Conservation (phyloP, 2,888 invertebrate species). For the Dicranocentrus wangi region DNA sequence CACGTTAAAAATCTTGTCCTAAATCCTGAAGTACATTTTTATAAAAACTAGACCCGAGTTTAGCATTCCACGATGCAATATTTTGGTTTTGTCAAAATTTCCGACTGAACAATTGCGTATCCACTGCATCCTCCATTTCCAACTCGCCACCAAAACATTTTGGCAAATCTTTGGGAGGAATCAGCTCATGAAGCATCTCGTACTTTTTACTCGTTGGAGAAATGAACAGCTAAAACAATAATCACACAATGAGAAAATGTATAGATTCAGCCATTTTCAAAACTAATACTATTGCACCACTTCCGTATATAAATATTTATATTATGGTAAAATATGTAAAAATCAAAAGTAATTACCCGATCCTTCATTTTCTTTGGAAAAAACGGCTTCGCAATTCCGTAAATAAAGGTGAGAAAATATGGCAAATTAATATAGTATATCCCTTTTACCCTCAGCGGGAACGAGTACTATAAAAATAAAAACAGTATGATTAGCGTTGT, state of each 20-base stretch:
- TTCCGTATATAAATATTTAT: too few relatives aligned
- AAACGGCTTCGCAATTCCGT: background rate
- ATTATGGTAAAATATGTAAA: too few relatives aligned
- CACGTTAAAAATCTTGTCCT: too few relatives aligned
- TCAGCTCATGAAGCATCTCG: slow-evolving; percentile 16
- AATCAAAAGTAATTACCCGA: background rate
- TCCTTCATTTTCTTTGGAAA: background rate
- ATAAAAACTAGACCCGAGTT: too few relatives aligned
- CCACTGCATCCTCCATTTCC: slow-evolving; percentile 2
- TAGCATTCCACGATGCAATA: too few relatives aligned
- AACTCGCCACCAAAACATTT: slow-evolving; percentile 25
- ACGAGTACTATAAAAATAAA: background rate
- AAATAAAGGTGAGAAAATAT: background rate
- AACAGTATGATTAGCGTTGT: too few relatives aligned
- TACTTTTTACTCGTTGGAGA: slow-evolving; percentile 22
- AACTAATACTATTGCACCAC: too few relatives aligned
- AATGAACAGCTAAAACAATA: slow-evolving; percentile 16
- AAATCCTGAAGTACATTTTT: too few relatives aligned
- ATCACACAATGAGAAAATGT: background rate
- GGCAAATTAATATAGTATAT: background rate
- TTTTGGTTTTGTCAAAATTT: background rate
- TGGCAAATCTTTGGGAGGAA: slow-evolving; percentile 32
- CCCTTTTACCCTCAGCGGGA: background rate
- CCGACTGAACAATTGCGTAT: background rate
- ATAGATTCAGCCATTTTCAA: too few relatives aligned